Evolutionary conservation across 2,113 vertebrate genomes (phyloP).

Genomic region (Montifringilla adamsi): DNA sequence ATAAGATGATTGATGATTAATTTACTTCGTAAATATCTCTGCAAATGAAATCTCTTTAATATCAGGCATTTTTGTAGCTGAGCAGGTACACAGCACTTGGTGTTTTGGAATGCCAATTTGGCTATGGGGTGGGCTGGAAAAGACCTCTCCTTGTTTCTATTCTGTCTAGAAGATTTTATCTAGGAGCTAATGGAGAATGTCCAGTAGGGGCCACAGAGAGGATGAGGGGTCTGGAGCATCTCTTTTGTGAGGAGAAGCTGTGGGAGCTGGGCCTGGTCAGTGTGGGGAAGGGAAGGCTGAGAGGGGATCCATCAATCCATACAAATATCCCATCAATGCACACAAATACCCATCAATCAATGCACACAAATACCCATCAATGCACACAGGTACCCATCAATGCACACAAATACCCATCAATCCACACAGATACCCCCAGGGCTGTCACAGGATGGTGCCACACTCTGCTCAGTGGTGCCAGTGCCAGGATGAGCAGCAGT

Average conservation of each 20-base stretch:
- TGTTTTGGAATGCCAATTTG: background rate
- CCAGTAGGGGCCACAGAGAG: too few species aligned
- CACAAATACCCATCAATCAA: background rate
- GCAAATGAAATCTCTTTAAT: slow-evolving; percentile 31
- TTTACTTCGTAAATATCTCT: slow-evolving; percentile 53
- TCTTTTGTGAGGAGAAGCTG: background rate
- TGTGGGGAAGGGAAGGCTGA: background rate
- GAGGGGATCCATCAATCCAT: background rate
- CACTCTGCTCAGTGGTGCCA: background rate
- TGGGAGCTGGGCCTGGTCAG: background rate
- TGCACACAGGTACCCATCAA: background rate
- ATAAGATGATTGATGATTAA: slow-evolving; percentile 66
- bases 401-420: background rate
- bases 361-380: background rate
- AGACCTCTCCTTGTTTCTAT: background rate
- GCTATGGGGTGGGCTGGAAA: background rate
- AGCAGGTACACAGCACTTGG: background rate
- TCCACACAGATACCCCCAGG: background rate
- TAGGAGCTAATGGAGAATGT: background rate
- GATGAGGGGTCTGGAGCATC: background rate
- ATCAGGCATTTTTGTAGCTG: slow-evolving; percentile 15
- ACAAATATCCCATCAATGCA: background rate
- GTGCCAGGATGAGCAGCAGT: background rate
- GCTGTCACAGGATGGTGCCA: background rate
- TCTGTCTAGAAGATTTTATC: background rate